Evolutionary conservation across 2,797 vertebrate species (phyloP), one percentile per base, ranked within the genome.

Genomic region (Platyrinchus mystaceus): DNA sequence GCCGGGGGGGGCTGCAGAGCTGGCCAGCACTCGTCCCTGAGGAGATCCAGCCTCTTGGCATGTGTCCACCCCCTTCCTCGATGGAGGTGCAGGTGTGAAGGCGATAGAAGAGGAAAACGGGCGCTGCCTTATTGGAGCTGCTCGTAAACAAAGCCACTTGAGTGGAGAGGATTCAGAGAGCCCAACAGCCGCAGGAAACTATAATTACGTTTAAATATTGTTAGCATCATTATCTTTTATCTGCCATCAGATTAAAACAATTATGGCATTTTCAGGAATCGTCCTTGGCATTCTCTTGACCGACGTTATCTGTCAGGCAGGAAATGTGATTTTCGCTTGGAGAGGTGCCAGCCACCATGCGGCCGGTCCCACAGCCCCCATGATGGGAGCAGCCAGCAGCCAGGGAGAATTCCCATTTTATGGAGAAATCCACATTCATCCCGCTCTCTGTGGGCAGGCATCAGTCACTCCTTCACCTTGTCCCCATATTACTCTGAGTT

Each of bases 181-280:
- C 84, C 95, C 90, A 88, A 95, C 95, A 97, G 93, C 93, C 96
- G 95, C 97, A 96, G 96, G 96, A 97, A 96, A 95, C 96, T 95
- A 94, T 96, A 95, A 96, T 97, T 96, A 96, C 74, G 74, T 95
- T 96, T 96, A 96, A 96, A 97, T 97, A 96, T 96, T 97, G 96
- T 96, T 95, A 96, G 95, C 95, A 93, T 95, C 95, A 94, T 97
- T 97, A 96, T 95, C 84, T 96, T 96, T 97, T 96, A 97, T 97
- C 96, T 56, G 17, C 91, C 91, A 97, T 97, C 95, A 96, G 95
- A 97, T 96, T 97, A 97, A 97, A 95, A 96, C 96, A 97, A 97
- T 97, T 97, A 96, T 94, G 93, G 96, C 94, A 92, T 96, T 96
- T 97, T 96, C 91, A 96, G 94, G 93, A 97, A 97, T 96, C 30